These are phyloP conservation scores for Zelostemma sp. DNA, from an alignment of 1,140 invertebrate genomes.

Conservation along the genomic window DNA sequence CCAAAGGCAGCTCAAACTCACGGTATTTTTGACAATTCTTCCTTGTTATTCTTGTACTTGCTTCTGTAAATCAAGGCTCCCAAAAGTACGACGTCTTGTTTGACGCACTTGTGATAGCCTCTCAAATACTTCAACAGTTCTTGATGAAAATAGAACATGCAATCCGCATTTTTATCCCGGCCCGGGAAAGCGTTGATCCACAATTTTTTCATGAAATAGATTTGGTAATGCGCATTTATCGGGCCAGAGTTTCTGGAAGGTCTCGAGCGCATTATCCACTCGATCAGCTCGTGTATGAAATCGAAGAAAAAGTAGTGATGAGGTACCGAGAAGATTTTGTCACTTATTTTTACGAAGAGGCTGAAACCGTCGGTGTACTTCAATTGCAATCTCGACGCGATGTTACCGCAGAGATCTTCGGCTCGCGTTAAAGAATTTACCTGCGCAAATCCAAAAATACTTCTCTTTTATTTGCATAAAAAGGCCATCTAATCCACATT, in stretches of 20 bases:
- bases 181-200: constrained; percentile 94
- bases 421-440: constrained; percentile 89
- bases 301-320: constrained; percentile 96
- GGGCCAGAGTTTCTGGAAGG: constrained; percentile 73
- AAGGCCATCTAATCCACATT: no score
- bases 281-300: constrained; percentile 88
- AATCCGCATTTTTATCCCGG: constrained; percentile 88
- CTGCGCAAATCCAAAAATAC: constrained; percentile 60
- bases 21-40: constrained; percentile 74
- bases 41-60: constrained; percentile 79
- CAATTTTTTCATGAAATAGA: constrained; percentile 97
- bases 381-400: constrained; percentile 80
- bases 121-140: constrained; percentile 93
- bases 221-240: constrained; percentile 88
- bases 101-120: constrained; percentile 87
- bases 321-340: constrained; percentile 95
- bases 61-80: constrained; percentile 86
- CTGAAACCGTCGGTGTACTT: constrained; percentile 89
- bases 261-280: constrained; percentile 88
- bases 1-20: no score
- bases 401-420: constrained; percentile 87
- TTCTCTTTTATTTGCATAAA: no score
- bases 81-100: constrained; percentile 83
- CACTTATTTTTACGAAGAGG: constrained; percentile 92
- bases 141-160: constrained; percentile 96